Evolutionary conservation across 2,113 vertebrate species (phyloP).

Genomic region (Donacobius atricapilla): DNA sequence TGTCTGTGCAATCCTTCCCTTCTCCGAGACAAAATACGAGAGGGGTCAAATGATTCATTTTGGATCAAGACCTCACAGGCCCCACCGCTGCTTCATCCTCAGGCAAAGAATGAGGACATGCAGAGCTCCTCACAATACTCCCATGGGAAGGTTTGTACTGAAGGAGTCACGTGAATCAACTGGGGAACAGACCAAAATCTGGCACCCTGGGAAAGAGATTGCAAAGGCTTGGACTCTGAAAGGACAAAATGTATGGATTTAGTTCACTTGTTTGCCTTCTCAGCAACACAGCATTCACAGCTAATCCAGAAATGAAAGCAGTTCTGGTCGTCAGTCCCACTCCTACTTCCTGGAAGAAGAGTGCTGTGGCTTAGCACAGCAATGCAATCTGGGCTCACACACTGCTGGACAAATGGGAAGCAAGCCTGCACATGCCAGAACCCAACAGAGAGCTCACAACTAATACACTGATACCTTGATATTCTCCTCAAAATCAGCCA

Average conservation of each 20-base stretch:
- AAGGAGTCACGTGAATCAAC: not conserved
- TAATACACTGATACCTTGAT: not conserved
- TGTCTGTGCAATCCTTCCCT: not conserved
- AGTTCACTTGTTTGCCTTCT: not conserved
- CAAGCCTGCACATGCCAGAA: not conserved
- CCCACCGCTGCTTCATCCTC: not conserved
- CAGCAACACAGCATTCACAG: not conserved
- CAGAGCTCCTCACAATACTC: not conserved
- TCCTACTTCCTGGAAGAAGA: not conserved
- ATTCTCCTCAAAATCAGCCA: not conserved
- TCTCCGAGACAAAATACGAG: not conserved
- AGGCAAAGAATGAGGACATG: not conserved
- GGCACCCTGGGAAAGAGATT: not conserved
- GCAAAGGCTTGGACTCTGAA: not conserved
- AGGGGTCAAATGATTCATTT: slow-evolving; percentile 16
- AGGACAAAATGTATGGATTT: not conserved
- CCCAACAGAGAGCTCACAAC: not conserved
- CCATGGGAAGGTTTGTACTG: not conserved
- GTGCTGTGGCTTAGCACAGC: not conserved
- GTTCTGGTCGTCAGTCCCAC: not conserved
- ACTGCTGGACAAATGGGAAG: not conserved
- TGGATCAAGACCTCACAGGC: not conserved
- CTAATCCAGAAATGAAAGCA: not conserved
- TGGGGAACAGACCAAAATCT: not conserved
- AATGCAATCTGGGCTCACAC: not conserved